These are phyloP conservation scores for Adelphocoris suturalis DNA, from an alignment of 2,888 invertebrate species.

Conservation along the genomic window DNA sequence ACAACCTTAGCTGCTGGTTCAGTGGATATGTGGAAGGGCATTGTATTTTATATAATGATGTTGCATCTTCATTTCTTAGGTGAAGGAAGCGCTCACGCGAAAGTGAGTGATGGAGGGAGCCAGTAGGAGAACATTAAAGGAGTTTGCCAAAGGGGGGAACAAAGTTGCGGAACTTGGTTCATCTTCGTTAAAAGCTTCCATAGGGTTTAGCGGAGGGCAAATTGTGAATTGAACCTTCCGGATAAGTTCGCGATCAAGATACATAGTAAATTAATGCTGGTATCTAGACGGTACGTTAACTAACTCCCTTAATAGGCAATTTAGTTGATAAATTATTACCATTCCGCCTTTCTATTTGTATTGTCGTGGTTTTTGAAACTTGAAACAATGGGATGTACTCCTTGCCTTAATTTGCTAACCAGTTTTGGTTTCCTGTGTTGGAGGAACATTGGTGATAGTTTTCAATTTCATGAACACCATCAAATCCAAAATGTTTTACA, in stretches of 20 bases:
- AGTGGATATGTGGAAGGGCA: not conserved
- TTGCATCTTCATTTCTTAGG: not conserved
- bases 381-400: too few species aligned
- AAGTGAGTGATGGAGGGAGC: not conserved
- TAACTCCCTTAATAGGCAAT: too few species aligned
- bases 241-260: not conserved
- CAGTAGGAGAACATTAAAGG: not conserved
- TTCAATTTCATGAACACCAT: too few species aligned
- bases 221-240: not conserved
- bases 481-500: too few species aligned
- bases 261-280: not conserved
- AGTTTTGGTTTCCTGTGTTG: too few species aligned
- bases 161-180: slow-evolving; percentile 3
- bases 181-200: slow-evolving; percentile 29
- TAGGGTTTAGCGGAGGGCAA: slow-evolving; percentile 6
- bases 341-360: too few species aligned
- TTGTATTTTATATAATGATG: not conserved
- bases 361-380: too few species aligned
- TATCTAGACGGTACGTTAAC: not conserved
- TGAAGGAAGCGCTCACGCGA: not conserved
- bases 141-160: not conserved
- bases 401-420: too few species aligned
- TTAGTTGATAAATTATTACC: too few species aligned
- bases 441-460: too few species aligned
- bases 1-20: not conserved